Percentiles rank a stretch among this genome's conserved stretches.
phyloP scores from a whole-genome alignment of 2,888 invertebrate species.

The Molorchus minor region DNA sequence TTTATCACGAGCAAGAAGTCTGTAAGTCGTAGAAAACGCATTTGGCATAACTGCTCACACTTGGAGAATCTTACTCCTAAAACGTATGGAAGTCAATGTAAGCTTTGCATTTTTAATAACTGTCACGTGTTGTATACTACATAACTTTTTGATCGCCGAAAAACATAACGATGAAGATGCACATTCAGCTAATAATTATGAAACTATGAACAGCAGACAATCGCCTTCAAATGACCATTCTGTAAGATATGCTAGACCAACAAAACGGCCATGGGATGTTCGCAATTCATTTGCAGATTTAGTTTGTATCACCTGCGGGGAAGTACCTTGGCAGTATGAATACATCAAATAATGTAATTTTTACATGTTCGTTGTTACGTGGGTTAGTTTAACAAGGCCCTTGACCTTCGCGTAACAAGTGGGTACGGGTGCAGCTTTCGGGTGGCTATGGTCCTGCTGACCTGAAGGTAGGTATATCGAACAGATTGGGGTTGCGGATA shows the following conservation, averaged over 20 bases:
- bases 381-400: too few species aligned
- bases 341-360: too few species aligned
- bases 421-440: too few species aligned
- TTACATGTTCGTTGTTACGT: too few species aligned
- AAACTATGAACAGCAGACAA: neutral
- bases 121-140: slow-evolving; percentile 1
- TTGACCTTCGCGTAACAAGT: too few species aligned
- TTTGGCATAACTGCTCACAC: slow-evolving; percentile 1
- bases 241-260: neutral
- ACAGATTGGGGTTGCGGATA: too few species aligned
- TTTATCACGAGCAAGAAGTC: too few species aligned
- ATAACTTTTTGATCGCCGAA: neutral
- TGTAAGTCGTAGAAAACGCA: neutral
- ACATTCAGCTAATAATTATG: neutral
- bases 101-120: neutral
- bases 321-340: too few species aligned
- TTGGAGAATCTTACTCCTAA: slow-evolving; percentile 5
- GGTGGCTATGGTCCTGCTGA: too few species aligned
- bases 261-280: neutral
- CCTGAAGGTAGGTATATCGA: too few species aligned
- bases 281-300: slow-evolving; percentile 1
- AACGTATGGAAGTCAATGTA: slow-evolving; percentile 1
- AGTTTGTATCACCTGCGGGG: neutral
- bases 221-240: neutral
- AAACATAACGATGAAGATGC: neutral